Evolutionary conservation across 2,888 invertebrate species (phyloP), one percentile per base, ranked within the genome.

Genomic region (Pharmacophagus antenor): DNA sequence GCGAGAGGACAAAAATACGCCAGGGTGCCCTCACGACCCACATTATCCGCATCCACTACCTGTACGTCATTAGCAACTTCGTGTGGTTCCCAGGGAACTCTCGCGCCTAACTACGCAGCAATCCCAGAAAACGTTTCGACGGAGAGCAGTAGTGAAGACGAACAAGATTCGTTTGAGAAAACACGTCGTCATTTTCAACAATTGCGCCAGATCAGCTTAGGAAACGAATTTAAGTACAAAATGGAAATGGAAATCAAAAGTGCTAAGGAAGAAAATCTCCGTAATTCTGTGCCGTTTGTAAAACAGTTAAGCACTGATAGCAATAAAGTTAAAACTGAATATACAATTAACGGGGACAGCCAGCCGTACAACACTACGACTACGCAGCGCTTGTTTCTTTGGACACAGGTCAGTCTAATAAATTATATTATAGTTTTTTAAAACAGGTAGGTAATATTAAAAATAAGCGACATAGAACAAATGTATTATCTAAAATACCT

Each of bases 171-270:
- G 60, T 93, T 92, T 68, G 85, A 92, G 66, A 86, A 91, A 31
- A 92, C 92, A 17, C 83, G 93, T 21, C 92, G 92, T 59, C 92
- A 91, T 72, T 93, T 93, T 72, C 93, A 93, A 72, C 92, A 93
- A 69, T 84, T 92, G 63, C 91, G 93, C 57, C 92, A 93, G 70
- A 91, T 93, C 63, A 93, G 93, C 77, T 83, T 92, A 71, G 93
- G 93, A 65, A 93, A 93, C 79, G 92, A 92, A 67, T 93, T 92
- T 69, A 93, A 91, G 83, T 91, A 91, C 80, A 91, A 91, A 71
- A 91, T 91, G 89, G 93, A 93, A 79, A 93, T 93, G 93, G 93
- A 93, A 77, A 93, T 92, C 56, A 93, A 92, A 76, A 85, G 82
- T 66, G 92, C 92, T 27, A 92, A 92, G 67, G 91, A 92, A 56